Evolutionary conservation across 1,140 invertebrate genomes (phyloP), one percentile per base, ranked within the genome.

Genomic region (Apis laboriosa): DNA sequence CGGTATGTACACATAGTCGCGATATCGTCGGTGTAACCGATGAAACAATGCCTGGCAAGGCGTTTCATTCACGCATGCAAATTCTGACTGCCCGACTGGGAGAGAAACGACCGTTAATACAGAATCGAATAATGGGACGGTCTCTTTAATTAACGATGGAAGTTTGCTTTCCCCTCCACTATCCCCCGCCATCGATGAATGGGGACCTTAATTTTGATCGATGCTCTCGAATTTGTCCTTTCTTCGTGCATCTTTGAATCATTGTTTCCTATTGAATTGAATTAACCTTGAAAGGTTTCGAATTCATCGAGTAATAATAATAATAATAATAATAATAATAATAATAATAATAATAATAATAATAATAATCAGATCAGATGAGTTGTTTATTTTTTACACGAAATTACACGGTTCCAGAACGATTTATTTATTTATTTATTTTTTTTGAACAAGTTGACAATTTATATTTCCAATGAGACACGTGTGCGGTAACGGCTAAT

Each of bases 121-220:
- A 75, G 79, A 75, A 80, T 67, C 70, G 61, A 75, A 55, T n/a
- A 75, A 55, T n/a, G 43, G 34, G 56, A 85, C 72, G 68, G 63
- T 49, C 58, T 70, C 61, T 58, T 75, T 76, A 84, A 43, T 80
- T 78, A 63, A 34, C 34, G 15, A 17, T 15, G 19, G 64, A 83
- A 17, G 9, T 70, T 60, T n/a, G 61, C 86, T 77, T 74, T 84
- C 71, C 34, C 28, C 34, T 34, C 34, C 34, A 3, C 34, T 58
- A 2, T 3, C 34, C 3, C 73, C 64, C 68, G 64, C 75, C 73
- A 71, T 15, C 83, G 63, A 75, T 87, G 73, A 88, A 87, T 87
- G 70, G 75, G 43, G 53, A 34, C 51, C 77, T 87, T 82, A 81
- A 88, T 87, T 88, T 88, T 84, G 86, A 88, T 88, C 58, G 85